phyloP scores from a whole-genome alignment of 2,113 vertebrate species.

The Callionymus lyra region DNA sequence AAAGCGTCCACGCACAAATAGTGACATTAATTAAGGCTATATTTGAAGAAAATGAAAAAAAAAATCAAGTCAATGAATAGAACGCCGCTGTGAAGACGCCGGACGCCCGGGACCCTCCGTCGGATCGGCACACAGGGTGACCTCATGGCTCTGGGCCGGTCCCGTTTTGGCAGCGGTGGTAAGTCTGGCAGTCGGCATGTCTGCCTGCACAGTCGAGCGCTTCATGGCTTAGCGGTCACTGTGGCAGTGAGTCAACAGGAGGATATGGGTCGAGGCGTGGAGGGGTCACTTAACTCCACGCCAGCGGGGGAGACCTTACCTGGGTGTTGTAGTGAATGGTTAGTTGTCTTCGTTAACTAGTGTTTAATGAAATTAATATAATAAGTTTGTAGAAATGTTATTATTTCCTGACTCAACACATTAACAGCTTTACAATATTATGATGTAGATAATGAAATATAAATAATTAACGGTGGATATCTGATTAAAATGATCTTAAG shows the following conservation, averaged over 20 bases:
- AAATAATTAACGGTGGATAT: too few species aligned
- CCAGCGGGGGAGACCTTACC: slow-evolving; percentile 2
- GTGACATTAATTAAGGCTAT: slow-evolving; percentile 2
- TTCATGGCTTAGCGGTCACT: slow-evolving; percentile 35
- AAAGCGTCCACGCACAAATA: background rate
- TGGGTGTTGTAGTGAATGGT: slow-evolving; percentile 2
- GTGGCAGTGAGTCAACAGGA: slow-evolving; percentile 36
- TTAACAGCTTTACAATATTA: too few species aligned
- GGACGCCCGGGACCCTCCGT: background rate
- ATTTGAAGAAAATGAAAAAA: slow-evolving; percentile 1
- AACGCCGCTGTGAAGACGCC: slow-evolving; percentile 4
- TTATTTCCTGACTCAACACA: too few species aligned
- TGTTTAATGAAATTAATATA: too few species aligned
- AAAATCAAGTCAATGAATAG: slow-evolving; percentile 1
- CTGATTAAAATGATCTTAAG: too few species aligned
- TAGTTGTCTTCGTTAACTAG: too few species aligned
- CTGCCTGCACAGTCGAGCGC: slow-evolving; percentile 23
- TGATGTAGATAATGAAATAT: too few species aligned
- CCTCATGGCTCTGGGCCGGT: slow-evolving; percentile 14
- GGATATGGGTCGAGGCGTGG: slow-evolving; percentile 28
- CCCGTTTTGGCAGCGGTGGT: slow-evolving; percentile 25
- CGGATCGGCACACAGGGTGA: slow-evolving; percentile 2
- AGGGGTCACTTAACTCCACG: slow-evolving; percentile 18
- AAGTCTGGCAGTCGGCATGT: slow-evolving; percentile 22
- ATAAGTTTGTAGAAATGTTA: too few species aligned